phyloP scores from a whole-genome alignment of 1,140 invertebrate genomes.

The Hypothenemus hampei region DNA sequence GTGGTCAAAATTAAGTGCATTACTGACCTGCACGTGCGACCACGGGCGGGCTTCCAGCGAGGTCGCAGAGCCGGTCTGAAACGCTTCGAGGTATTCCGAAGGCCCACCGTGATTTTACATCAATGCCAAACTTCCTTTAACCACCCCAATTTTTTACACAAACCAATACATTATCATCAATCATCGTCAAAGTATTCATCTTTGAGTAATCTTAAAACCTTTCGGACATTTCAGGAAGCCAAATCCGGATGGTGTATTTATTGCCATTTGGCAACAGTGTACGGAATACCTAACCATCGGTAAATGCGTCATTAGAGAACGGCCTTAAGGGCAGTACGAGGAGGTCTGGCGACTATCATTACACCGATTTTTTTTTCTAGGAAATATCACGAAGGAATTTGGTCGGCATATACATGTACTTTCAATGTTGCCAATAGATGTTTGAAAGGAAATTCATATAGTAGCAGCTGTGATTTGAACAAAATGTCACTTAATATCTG shows the following conservation, averaged over 20 bases:
- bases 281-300: neutral
- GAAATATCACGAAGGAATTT: no score
- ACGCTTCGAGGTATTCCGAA: constrained; percentile 15
- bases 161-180: neutral
- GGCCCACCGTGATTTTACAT: constrained; percentile 26
- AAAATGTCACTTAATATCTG: no score
- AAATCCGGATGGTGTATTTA: no score
- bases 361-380: neutral
- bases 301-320: neutral
- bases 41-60: constrained; percentile 14
- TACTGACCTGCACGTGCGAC: constrained; percentile 1
- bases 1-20: no score
- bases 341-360: neutral
- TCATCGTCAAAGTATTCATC: neutral
- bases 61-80: constrained; percentile 29
- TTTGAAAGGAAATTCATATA: no score
- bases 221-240: no score
- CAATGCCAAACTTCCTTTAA: neutral
- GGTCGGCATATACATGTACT: no score
- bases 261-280: neutral
- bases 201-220: no score
- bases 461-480: no score
- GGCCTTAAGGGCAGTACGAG: neutral
- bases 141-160: neutral
- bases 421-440: no score